phyloP scores from a whole-genome alignment of 2,113 vertebrate genomes.

The Glaucidium brasilianum region DNA sequence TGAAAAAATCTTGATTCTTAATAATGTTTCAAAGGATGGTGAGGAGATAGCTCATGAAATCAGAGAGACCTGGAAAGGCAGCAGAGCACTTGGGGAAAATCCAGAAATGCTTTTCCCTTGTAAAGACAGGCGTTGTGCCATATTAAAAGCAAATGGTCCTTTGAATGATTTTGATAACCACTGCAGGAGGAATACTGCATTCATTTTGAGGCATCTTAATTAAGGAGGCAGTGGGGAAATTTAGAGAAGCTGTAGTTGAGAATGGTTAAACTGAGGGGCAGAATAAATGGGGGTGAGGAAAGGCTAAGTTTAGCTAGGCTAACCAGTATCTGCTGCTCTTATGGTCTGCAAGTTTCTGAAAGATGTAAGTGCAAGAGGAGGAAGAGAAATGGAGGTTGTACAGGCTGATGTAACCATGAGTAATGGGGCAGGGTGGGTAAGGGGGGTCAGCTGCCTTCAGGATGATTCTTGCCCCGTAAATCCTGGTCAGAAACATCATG shows the following conservation, averaged over 20 bases:
- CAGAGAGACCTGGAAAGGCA: background rate
- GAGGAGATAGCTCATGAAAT: background rate
- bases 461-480: background rate
- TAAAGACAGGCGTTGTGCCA: rapidly evolving
- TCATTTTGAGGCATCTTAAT: background rate
- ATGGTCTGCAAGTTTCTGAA: background rate
- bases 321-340: background rate
- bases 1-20: background rate
- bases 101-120: background rate
- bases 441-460: rapidly evolving
- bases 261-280: background rate
- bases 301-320: background rate
- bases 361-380: background rate
- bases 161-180: background rate
- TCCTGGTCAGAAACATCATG: background rate
- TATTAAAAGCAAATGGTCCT: background rate
- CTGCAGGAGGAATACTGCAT: background rate
- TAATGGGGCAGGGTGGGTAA: background rate
- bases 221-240: background rate
- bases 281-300: rapidly evolving
- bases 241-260: background rate
- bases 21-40: background rate
- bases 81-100: background rate
- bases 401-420: background rate
- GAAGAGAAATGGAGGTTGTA: background rate